Conservation (phyloP, 2,113 vertebrate genomes). For the Podarcis raffonei region DNA sequence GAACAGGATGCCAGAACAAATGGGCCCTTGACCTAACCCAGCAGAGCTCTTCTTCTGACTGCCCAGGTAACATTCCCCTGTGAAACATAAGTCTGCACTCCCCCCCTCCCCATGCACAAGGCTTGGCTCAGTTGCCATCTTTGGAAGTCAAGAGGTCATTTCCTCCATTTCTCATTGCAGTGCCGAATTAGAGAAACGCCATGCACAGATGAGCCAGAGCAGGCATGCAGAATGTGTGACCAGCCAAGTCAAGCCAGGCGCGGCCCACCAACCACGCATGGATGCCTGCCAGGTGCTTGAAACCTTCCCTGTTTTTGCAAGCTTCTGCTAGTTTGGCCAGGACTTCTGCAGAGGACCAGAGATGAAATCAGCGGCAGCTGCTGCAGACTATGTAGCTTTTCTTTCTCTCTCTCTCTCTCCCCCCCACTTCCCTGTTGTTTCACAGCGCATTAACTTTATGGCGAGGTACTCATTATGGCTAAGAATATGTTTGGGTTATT, state of each 20-base stretch:
- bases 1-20: too few species aligned
- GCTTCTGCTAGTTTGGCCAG: background rate
- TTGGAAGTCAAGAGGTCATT: background rate
- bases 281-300: background rate
- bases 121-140: background rate
- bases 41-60: too few species aligned
- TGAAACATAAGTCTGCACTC: background rate
- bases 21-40: too few species aligned
- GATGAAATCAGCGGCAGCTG: conserved; percentile 13
- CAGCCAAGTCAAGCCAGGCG: background rate
- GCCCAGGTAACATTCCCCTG: background rate
- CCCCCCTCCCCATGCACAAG: background rate
- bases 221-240: background rate
- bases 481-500: conserved; percentile 41
- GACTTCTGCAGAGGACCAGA: background rate
- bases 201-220: background rate
- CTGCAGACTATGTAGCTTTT: background rate
- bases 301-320: background rate
- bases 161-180: background rate
- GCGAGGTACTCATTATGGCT: conserved; percentile 37
- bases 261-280: background rate
- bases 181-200: background rate
- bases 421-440: conserved; percentile 29
- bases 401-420: background rate
- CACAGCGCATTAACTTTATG: conserved; percentile 42